A percentile compares a stretch with the other conserved stretches of the same genome.
Evolutionary conservation across 2,888 invertebrate species (phyloP).

Genomic region (Mallateleia sp.): DNA sequence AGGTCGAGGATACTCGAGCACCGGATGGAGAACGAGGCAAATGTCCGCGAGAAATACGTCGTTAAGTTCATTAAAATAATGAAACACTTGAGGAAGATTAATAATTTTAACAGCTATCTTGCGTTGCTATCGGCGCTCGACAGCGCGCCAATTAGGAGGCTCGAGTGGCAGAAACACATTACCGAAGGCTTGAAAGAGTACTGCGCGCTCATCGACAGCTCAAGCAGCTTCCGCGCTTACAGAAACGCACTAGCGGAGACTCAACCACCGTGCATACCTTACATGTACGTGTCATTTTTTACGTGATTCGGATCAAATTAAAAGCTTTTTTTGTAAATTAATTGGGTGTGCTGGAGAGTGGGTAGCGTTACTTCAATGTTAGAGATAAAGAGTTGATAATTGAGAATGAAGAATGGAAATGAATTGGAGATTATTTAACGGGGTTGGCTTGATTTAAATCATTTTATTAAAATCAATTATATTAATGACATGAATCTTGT

Average conservation of each 20-base stretch:
- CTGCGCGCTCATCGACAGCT: slow-evolving; percentile 98
- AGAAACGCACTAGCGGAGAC: slow-evolving; percentile 98
- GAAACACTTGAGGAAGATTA: slow-evolving; percentile 98
- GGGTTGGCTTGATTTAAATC: too few relatives aligned
- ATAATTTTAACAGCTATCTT: slow-evolving; percentile 99
- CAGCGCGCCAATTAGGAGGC: slow-evolving; percentile 97
- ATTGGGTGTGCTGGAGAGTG: too few relatives aligned
- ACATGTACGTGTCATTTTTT: slow-evolving; percentile 99
- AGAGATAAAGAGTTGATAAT: too few relatives aligned
- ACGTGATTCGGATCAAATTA: too few relatives aligned
- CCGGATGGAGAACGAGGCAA: slow-evolving; percentile 93
- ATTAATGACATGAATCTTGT: too few relatives aligned
- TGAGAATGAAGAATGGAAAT: too few relatives aligned
- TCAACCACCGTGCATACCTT: slow-evolving; percentile 99
- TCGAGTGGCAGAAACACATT: slow-evolving; percentile 98
- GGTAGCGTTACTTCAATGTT: too few relatives aligned
- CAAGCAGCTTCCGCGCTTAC: slow-evolving; percentile 99
- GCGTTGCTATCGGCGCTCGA: slow-evolving; percentile 99
- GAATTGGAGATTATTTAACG: too few relatives aligned
- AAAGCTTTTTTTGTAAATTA: too few relatives aligned
- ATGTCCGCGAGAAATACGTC: slow-evolving; percentile 98
- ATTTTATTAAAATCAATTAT: too few relatives aligned
- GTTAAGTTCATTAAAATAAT: slow-evolving; percentile 99
- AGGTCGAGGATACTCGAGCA: slow-evolving; percentile 97
- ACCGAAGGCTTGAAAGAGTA: slow-evolving; percentile 98